Evolutionary conservation across 2,113 vertebrate genomes (phyloP).

Genomic region (Pungitius pungitius): DNA sequence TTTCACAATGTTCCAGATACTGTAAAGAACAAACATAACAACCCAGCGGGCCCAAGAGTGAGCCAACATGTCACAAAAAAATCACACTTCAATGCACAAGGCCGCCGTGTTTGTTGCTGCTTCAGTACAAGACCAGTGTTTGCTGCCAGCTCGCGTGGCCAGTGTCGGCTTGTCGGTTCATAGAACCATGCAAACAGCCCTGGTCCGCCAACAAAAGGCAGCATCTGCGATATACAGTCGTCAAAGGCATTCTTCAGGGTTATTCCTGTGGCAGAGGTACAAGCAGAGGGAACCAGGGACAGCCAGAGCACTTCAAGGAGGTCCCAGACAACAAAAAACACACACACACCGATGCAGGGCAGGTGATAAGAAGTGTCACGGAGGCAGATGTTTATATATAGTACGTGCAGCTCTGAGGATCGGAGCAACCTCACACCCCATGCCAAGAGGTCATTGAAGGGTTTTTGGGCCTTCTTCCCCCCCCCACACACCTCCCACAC

Average conservation of each 20-base stretch:
- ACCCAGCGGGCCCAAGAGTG: constrained; percentile 42
- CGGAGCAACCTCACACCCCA: constrained; percentile 15
- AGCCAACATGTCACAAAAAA: constrained; percentile 71
- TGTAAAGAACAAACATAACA: constrained; percentile 65
- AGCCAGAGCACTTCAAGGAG: constrained; percentile 67
- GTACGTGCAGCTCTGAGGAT: constrained; percentile 69
- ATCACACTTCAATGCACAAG: constrained; percentile 71
- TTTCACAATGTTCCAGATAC: constrained; percentile 61
- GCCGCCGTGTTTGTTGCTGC: constrained; percentile 66
- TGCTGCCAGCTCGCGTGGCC: constrained; percentile 58
- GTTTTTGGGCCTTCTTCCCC: constrained; percentile 10
- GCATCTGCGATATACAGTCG: constrained; percentile 67
- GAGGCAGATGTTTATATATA: constrained; percentile 78
- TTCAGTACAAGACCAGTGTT: constrained; percentile 60
- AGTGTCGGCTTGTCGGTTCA: constrained; percentile 75
- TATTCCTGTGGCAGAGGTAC: constrained; percentile 61
- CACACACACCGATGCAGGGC: constrained; percentile 69
- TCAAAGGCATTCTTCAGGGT: constrained; percentile 79
- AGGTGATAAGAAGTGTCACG: constrained; percentile 75
- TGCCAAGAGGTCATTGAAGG: constrained; percentile 35
- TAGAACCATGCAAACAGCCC: constrained; percentile 65
- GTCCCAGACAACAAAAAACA: constrained; percentile 64
- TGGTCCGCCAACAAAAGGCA: constrained; percentile 73
- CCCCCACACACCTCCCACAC: not conserved
- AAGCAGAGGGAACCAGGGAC: constrained; percentile 59